Percentiles rank a stretch among this genome's conserved stretches.
These are phyloP conservation scores for Luperina testacea DNA, from an alignment of 2,888 invertebrate genomes.

Conservation along the genomic window DNA sequence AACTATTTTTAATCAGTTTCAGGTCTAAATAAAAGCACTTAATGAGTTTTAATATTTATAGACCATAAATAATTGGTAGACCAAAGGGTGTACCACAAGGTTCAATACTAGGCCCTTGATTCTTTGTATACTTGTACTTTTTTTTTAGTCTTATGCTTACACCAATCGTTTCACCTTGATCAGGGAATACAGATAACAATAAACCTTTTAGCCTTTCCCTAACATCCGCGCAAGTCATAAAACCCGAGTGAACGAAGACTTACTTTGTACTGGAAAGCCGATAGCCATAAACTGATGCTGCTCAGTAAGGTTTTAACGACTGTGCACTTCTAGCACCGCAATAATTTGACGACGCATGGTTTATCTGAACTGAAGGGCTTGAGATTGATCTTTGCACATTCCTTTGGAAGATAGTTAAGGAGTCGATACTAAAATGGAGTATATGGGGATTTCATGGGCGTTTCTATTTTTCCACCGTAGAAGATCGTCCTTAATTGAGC, in stretches of 20 bases:
- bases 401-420: not conserved
- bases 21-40: not conserved
- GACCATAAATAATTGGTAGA: not conserved
- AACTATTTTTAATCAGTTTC: not conserved
- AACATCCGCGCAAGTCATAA: conserved; percentile 39
- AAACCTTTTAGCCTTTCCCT: conserved; percentile 38
- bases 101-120: not conserved
- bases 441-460: not conserved
- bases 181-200: conserved; percentile 31
- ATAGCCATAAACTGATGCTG: conserved; percentile 43
- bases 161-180: conserved; percentile 35
- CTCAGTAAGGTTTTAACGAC: conserved; percentile 47
- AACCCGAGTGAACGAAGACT: conserved; percentile 41
- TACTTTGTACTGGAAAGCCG: conserved; percentile 50
- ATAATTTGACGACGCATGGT: conserved; percentile 21
- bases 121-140: not conserved
- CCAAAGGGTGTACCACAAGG: conserved; percentile 1
- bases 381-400: conserved; percentile 23
- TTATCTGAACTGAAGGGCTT: conserved; percentile 12
- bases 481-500: not conserved
- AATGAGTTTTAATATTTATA: not conserved
- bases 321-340: conserved; percentile 38
- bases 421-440: not conserved
- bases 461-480: not conserved
- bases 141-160: conserved; percentile 3